phyloP scores from a whole-genome alignment of 2,797 vertebrate species.

The Brachyrhaphis roseni region DNA sequence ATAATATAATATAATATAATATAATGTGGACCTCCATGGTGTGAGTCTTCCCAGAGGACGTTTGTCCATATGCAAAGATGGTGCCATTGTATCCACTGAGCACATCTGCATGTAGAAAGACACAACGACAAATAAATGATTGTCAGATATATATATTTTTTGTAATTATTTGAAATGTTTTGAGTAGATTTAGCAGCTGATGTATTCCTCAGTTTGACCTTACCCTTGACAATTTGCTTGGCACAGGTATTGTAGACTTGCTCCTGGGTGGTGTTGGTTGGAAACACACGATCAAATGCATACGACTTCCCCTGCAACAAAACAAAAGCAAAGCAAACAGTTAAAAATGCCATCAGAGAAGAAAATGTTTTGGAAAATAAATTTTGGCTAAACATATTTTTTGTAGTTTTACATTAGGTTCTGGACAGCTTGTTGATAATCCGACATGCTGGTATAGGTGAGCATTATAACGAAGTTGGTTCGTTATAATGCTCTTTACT shows the following conservation, averaged over 20 bases:
- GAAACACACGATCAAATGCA: constrained; percentile 88
- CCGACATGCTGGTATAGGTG: too few relatives aligned
- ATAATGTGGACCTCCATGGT: constrained; percentile 87
- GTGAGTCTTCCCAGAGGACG: constrained; percentile 91
- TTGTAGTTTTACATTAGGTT: background rate
- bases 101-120: constrained; percentile 78
- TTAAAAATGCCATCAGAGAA: background rate
- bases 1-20: background rate
- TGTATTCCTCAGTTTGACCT: background rate
- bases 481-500: too few relatives aligned
- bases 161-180: too few relatives aligned
- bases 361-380: background rate
- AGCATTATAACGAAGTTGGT: too few relatives aligned
- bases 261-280: constrained; percentile 83
- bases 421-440: background rate
- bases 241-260: constrained; percentile 87
- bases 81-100: constrained; percentile 91
- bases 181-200: background rate
- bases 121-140: constrained; percentile 13
- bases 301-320: constrained; percentile 84
- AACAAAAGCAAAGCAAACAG: constrained; percentile 3
- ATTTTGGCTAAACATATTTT: background rate
- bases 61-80: constrained; percentile 93
- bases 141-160: too few relatives aligned
- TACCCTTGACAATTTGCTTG: constrained; percentile 93